These are phyloP conservation scores for Tetheella fluctuosa DNA, from an alignment of 2,888 invertebrate species.

Conservation along the genomic window DNA sequence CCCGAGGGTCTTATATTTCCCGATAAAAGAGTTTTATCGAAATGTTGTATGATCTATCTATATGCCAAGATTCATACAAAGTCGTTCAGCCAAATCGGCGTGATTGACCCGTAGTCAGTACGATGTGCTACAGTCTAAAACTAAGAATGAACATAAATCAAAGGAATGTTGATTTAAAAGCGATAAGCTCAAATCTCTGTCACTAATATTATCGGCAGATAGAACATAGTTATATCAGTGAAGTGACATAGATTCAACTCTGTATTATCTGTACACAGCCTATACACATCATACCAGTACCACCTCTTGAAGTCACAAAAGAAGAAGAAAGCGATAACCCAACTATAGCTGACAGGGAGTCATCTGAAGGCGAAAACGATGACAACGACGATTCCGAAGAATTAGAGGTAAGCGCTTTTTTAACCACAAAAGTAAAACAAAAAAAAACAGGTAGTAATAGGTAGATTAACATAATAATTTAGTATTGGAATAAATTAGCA, in stretches of 20 bases:
- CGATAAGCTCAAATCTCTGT: too few species aligned
- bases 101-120: too few species aligned
- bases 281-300: slow-evolving; percentile 41
- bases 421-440: neutral
- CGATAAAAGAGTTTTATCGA: too few species aligned
- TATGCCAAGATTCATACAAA: too few species aligned
- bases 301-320: slow-evolving; percentile 43
- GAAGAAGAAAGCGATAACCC: slow-evolving; percentile 59
- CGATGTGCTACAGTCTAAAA: too few species aligned
- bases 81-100: too few species aligned
- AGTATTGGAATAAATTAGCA: neutral
- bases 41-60: too few species aligned
- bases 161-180: too few species aligned
- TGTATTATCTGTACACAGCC: slow-evolving; percentile 36
- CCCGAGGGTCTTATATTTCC: too few species aligned
- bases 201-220: too few species aligned
- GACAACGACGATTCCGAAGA: slow-evolving; percentile 87
- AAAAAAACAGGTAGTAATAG: neutral
- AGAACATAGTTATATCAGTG: too few species aligned
- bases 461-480: neutral
- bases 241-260: neutral
- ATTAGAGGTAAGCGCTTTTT: slow-evolving; percentile 78
- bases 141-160: too few species aligned
- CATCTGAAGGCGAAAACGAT: slow-evolving; percentile 85
- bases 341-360: slow-evolving; percentile 73